Conservation (phyloP, 2,888 invertebrate species). For the Eretmocerus hayati region DNA sequence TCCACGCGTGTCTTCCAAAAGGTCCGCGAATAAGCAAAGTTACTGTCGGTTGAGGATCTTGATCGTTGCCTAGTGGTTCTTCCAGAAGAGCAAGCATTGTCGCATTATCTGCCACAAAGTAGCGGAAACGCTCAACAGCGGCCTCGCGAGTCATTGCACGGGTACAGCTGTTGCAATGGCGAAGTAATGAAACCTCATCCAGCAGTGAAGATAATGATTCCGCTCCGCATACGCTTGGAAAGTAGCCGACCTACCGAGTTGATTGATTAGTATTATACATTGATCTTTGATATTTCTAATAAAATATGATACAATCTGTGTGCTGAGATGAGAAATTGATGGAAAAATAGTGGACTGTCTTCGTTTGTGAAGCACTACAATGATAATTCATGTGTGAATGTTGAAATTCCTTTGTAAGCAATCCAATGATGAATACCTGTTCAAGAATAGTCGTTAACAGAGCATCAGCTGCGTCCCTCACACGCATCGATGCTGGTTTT, state of each 20-base stretch:
- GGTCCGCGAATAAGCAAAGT: constrained; percentile 83
- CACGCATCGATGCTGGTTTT: constrained; percentile 95
- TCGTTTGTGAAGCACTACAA: no score
- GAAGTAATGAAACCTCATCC: constrained; percentile 77
- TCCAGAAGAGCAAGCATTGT: constrained; percentile 84
- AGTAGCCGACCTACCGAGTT: constrained; percentile 80
- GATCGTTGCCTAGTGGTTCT: constrained; percentile 85
- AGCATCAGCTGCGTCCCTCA: constrained; percentile 94
- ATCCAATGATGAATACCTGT: constrained; percentile 62
- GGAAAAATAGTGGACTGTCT: no score
- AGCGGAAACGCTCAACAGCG: constrained; percentile 67
- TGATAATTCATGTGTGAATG: no score
- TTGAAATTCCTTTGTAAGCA: no score
- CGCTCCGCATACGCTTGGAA: constrained; percentile 76
- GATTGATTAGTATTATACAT: no score
- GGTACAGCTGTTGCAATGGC: constrained; percentile 64
- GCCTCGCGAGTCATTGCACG: constrained; percentile 51
- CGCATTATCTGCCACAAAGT: constrained; percentile 86
- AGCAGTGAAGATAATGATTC: constrained; percentile 79
- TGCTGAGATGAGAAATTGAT: no score
- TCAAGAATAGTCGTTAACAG: constrained; percentile 84
- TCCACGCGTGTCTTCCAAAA: constrained; percentile 94
- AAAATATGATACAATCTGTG: no score
- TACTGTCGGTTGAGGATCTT: constrained; percentile 91
- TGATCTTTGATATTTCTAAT: no score